Evolutionary conservation across 2,888 invertebrate species (phyloP).

Genomic region (Amiota mariae): DNA sequence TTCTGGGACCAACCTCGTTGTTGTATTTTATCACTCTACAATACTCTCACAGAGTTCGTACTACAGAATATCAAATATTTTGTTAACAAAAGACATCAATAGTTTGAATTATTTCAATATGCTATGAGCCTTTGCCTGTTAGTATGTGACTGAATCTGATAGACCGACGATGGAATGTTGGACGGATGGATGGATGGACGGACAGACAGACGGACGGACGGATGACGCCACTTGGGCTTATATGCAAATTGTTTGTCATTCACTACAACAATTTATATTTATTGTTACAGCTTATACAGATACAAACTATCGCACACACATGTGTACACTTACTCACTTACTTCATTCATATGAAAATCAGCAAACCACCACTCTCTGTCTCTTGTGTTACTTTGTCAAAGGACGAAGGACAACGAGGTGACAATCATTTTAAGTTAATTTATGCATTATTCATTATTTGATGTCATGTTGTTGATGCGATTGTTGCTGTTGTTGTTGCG

Average conservation of each 20-base stretch:
- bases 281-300: neutral
- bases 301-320: neutral
- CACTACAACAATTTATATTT: neutral
- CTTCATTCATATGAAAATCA: neutral
- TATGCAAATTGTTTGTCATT: constrained; percentile 21
- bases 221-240: neutral
- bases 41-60: too few species aligned
- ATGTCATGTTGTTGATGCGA: neutral
- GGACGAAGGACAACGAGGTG: constrained; percentile 1
- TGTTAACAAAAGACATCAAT: too few species aligned
- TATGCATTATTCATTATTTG: constrained; percentile 15
- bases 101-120: too few species aligned
- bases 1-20: too few species aligned
- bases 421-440: constrained; percentile 8
- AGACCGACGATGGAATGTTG: neutral
- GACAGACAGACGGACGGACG: neutral
- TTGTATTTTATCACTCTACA: too few species aligned
- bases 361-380: neutral
- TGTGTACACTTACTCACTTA: too few species aligned
- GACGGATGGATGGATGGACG: neutral
- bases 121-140: too few species aligned
- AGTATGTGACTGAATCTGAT: too few species aligned
- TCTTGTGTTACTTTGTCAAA: neutral
- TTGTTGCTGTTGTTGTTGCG: neutral
- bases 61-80: too few species aligned